These are phyloP conservation scores for Agrochola litura DNA, from an alignment of 2,888 invertebrate genomes.

Conservation along the genomic window DNA sequence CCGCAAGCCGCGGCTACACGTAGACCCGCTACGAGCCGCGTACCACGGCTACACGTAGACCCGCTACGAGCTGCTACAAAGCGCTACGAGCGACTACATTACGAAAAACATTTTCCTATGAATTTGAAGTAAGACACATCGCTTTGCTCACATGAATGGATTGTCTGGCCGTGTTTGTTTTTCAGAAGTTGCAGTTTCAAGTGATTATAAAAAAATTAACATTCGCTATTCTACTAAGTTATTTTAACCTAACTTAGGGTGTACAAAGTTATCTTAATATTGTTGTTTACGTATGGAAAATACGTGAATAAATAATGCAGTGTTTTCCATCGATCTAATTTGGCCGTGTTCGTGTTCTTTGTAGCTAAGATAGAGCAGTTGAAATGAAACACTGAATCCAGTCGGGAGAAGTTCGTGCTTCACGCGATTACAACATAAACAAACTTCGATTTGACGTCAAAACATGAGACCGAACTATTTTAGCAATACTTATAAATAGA, in stretches of 20 bases:
- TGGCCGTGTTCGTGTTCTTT: conserved; percentile 23
- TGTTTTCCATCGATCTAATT: conserved; percentile 24
- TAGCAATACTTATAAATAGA: conserved; percentile 37
- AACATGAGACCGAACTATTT: conserved; percentile 53
- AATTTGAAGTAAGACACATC: conserved; percentile 10
- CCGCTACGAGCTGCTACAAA: conserved; percentile 31
- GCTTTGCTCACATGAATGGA: not conserved
- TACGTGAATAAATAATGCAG: not conserved
- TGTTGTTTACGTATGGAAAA: not conserved
- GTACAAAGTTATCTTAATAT: not conserved
- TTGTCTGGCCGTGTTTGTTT: not conserved
- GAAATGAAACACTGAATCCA: conserved; percentile 62
- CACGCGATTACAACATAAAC: conserved; percentile 78
- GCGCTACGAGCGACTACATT: conserved; percentile 15
- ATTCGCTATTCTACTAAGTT: not conserved
- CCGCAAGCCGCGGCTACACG: not conserved
- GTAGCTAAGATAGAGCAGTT: conserved; percentile 66
- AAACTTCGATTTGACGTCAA: conserved; percentile 74
- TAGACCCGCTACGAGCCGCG: not conserved
- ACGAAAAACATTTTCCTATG: conserved; percentile 2
- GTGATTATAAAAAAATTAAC: not conserved
- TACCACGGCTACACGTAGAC: too few species aligned
- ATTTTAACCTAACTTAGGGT: too few species aligned
- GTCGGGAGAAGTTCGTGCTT: conserved; percentile 71
- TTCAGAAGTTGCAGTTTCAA: not conserved